These are phyloP conservation scores for Cnemophilus loriae DNA, from an alignment of 2,113 vertebrate species.

Conservation along the genomic window DNA sequence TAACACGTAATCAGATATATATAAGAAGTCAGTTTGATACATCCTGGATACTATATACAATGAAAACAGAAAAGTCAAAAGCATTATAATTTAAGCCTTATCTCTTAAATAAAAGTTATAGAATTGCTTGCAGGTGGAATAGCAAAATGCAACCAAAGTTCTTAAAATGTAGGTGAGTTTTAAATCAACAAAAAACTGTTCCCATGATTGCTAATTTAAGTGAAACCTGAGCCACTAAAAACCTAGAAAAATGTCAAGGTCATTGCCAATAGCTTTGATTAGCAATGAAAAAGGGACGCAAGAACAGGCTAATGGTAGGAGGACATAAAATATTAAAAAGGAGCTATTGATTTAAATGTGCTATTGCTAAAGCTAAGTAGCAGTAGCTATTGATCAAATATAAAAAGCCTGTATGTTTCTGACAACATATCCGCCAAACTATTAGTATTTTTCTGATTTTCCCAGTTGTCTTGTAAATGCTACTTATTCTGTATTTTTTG, in stretches of 20 bases:
- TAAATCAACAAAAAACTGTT: not conserved
- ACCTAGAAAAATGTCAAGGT: slow-evolving; percentile 53
- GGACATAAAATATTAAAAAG: slow-evolving; percentile 74
- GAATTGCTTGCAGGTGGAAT: not conserved
- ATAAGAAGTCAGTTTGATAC: not conserved
- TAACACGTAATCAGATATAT: not conserved
- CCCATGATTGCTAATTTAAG: slow-evolving; percentile 15
- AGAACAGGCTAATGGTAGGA: slow-evolving; percentile 57
- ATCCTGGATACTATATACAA: not conserved
- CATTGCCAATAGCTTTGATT: slow-evolving; percentile 43
- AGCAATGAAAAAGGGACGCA: slow-evolving; percentile 43
- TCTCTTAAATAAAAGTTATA: not conserved
- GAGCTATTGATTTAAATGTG: slow-evolving; percentile 66
- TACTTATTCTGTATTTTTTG: not conserved
- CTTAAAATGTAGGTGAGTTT: not conserved
- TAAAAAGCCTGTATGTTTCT: not conserved
- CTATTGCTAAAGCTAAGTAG: slow-evolving; percentile 35
- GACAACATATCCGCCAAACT: not conserved
- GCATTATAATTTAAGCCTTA: not conserved
- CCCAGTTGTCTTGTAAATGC: slow-evolving; percentile 32
- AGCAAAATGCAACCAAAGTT: not conserved
- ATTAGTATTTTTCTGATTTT: slow-evolving; percentile 8
- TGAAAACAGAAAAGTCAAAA: not conserved
- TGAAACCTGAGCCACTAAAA: slow-evolving; percentile 53
- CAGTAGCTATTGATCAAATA: slow-evolving; percentile 41